Percentiles rank a stretch among this genome's conserved stretches.
Conservation (phyloP, 2,888 invertebrate species). For the Mesorhabditis spiculigera region DNA sequence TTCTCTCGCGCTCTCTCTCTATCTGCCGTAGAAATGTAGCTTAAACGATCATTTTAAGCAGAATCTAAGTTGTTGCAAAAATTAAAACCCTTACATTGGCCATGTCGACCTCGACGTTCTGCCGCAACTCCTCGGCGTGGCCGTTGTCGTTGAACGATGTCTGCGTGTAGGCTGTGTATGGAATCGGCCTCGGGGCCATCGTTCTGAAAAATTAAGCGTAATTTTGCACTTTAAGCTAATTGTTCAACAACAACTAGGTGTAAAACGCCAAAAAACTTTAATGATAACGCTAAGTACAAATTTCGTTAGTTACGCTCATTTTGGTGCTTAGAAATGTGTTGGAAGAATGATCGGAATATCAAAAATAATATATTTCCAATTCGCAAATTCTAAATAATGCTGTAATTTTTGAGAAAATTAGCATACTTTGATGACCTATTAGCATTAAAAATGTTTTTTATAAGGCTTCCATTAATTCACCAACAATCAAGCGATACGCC, state of each 20-base stretch:
- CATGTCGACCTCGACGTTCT: slow-evolving; percentile 51
- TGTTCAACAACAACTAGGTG: not conserved
- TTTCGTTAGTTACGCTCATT: not conserved
- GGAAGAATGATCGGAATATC: no score
- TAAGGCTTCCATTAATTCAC: no score
- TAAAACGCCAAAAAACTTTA: not conserved
- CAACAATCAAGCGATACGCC: not conserved
- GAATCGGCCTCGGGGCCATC: not conserved
- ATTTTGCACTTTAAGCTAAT: not conserved
- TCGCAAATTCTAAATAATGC: no score
- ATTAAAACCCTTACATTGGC: slow-evolving; percentile 62
- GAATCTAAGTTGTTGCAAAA: not conserved
- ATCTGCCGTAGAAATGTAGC: not conserved
- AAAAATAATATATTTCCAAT: no score
- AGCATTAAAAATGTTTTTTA: no score
- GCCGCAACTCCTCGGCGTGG: slow-evolving; percentile 38
- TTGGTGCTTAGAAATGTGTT: no score
- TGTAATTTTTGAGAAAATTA: no score
- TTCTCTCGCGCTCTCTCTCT: not conserved
- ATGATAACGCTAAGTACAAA: not conserved
- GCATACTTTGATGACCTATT: no score
- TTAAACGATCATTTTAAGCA: not conserved
- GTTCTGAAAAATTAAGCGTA: not conserved
- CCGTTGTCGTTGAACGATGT: slow-evolving; percentile 34
- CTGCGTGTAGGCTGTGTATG: slow-evolving; percentile 34